Evolutionary conservation across 2,888 invertebrate genomes (phyloP).

Genomic region (Xestia c-nigrum): DNA sequence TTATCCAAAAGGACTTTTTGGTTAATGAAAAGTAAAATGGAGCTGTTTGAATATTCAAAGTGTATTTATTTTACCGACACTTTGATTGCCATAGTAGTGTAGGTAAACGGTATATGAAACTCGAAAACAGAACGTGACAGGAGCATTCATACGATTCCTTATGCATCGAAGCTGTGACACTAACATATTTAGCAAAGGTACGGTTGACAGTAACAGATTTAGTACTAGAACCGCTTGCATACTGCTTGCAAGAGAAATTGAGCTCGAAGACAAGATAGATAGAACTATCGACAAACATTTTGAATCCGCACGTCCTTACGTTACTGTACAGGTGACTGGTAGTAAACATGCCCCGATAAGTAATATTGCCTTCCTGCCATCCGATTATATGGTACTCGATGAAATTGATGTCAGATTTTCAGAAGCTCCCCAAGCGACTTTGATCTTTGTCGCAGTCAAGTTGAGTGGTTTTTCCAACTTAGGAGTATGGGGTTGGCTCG

Average conservation of each 20-base stretch:
- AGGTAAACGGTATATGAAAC: background rate
- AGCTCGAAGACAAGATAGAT: conserved; percentile 21
- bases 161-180: conserved; percentile 32
- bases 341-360: conserved; percentile 80
- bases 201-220: conserved; percentile 57
- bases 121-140: conserved; percentile 3
- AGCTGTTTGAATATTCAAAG: conserved; percentile 5
- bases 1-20: background rate
- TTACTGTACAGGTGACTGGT: conserved; percentile 77
- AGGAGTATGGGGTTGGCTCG: conserved; percentile 16
- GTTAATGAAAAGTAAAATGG: conserved; percentile 4
- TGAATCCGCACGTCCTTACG: conserved; percentile 55
- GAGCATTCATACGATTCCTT: conserved; percentile 13
- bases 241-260: conserved; percentile 40
- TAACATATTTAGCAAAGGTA: conserved; percentile 44
- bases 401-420: conserved; percentile 59
- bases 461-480: conserved; percentile 28
- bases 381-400: conserved; percentile 61
- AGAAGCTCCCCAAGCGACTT: conserved; percentile 21
- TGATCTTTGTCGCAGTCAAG: conserved; percentile 10
- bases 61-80: conserved; percentile 23
- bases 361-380: conserved; percentile 76
- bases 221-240: conserved; percentile 28
- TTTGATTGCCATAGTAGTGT: background rate
- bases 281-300: conserved; percentile 59